Base-by-base conservation (phyloP, 1,140 invertebrate species). In the Trachelipus rathkii region DNA sequence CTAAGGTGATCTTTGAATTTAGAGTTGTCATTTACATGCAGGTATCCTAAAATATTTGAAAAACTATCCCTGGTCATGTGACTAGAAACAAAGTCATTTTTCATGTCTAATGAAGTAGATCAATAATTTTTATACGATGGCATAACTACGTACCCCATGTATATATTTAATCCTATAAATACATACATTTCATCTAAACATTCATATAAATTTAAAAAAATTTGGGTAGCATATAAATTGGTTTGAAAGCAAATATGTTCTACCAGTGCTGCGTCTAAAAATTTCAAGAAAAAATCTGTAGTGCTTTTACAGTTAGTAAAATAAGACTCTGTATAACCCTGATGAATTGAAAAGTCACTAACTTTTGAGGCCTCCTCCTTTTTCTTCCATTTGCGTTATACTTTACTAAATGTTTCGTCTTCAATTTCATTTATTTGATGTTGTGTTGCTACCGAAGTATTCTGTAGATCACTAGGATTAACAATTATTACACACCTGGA, bases 1-100 rank as follows among this genome's bases (percentile, higher is more conserved):
- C 71, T 33, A 13, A 45, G 69, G 33, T 66, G 66, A 13, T 66
- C 15, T 44, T 71, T 45, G 4, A 78, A 71, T 78, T 71, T 75
- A 7, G 67, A 21, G 70, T 78, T 75, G 46, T 75, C 74, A 72
- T 76, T 78, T n/a, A 78, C 33, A 72, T 78, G 77, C 45, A 78
- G 70, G 15, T 72, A 24, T 5, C 46, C 44, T 19, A 72, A 73
- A 72, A 76, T 78, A 11, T 3, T 21, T n/a, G 10, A 21, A 45
- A 75, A 75, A 10, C 77, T 70, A 45, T 76, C 74, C 66, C 53
- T 50, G 8, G 73, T 19, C 77, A 78, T 78, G 5, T 66, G 66
- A 21, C 66, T 50, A 44, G 33, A 53, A 44, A 72, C 75, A 45
- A 43, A 44, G 0, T n/a, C 0, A 45, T 74, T 73, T 43, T 68